phyloP scores from a whole-genome alignment of 2,113 vertebrate genomes.

The Silurus glanis region DNA sequence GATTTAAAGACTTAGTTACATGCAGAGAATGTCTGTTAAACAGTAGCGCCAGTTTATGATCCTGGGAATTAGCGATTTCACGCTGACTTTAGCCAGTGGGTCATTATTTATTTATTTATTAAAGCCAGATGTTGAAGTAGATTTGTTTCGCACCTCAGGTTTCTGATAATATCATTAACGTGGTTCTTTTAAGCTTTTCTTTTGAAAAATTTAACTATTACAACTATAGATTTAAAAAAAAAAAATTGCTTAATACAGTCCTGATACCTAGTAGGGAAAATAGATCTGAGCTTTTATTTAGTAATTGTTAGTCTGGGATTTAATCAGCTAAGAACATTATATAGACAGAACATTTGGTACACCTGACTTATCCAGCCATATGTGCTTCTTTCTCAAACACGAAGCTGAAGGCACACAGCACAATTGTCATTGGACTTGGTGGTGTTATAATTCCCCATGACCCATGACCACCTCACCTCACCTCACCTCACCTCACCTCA shows the following conservation, averaged over 20 bases:
- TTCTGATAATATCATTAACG: not conserved
- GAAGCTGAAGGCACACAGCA: too few relatives aligned
- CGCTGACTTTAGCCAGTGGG: not conserved
- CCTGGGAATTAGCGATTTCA: slow-evolving; percentile 4
- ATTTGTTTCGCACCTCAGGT: too few relatives aligned
- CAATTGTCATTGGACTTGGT: too few relatives aligned
- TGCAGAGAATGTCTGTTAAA: slow-evolving; percentile 1
- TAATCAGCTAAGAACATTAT: not conserved
- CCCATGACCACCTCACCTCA: too few relatives aligned
- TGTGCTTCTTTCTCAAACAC: too few relatives aligned
- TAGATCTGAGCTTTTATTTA: not conserved
- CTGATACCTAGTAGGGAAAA: slow-evolving; percentile 40
- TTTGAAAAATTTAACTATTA: not conserved
- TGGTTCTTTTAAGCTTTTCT: not conserved
- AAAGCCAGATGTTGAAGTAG: not conserved
- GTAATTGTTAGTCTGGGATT: not conserved
- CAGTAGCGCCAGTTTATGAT: not conserved
- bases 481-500: too few relatives aligned
- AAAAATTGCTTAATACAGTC: not conserved
- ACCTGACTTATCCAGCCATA: too few relatives aligned
- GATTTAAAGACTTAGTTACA: not conserved
- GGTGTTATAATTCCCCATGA: too few relatives aligned
- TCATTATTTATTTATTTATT: not conserved
- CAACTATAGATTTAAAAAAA: too few relatives aligned
- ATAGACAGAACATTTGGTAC: not conserved